A percentile compares a stretch with the other conserved stretches of the same genome.
phyloP scores from a whole-genome alignment of 2,888 invertebrate genomes.

The Agrotis clavis region DNA sequence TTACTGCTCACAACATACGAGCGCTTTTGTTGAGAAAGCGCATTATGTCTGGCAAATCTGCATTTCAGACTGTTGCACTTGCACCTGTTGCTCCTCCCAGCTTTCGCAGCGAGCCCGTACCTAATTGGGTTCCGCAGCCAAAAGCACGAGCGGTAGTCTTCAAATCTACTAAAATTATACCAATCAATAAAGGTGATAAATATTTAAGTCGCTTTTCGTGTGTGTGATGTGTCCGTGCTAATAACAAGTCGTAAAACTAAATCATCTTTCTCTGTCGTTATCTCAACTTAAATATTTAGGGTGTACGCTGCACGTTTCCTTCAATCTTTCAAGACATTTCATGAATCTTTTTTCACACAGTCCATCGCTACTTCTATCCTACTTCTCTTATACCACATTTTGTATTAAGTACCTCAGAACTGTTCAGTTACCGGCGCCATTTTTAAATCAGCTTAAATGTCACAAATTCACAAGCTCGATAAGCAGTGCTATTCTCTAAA shows the following conservation, averaged over 20 bases:
- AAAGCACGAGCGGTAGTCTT: not conserved
- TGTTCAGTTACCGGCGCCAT: not conserved
- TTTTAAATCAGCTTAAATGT: not conserved
- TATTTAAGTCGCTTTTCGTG: not conserved
- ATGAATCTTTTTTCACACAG: too few species aligned
- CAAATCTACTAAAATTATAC: conserved; percentile 7
- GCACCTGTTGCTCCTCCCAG: not conserved
- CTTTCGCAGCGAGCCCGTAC: not conserved
- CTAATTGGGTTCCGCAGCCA: not conserved
- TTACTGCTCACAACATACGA: not conserved
- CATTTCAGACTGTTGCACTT: conserved; percentile 1
- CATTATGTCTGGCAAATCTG: not conserved
- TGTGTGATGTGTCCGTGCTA: not conserved
- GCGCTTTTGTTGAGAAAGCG: not conserved
- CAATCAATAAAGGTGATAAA: not conserved
- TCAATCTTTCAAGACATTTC: not conserved
- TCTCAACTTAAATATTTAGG: too few species aligned
- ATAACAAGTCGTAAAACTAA: not conserved
- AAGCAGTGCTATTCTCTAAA: too few species aligned
- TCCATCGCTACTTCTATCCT: too few species aligned
- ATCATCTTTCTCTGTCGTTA: too few species aligned
- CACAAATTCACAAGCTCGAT: too few species aligned
- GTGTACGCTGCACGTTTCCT: not conserved
- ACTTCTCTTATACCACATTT: too few species aligned
- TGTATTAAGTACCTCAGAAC: not conserved